Percentiles rank a stretch among this genome's conserved stretches.
Evolutionary conservation across 2,797 vertebrate species (phyloP).

Genomic region (Nannoperca obscura): DNA sequence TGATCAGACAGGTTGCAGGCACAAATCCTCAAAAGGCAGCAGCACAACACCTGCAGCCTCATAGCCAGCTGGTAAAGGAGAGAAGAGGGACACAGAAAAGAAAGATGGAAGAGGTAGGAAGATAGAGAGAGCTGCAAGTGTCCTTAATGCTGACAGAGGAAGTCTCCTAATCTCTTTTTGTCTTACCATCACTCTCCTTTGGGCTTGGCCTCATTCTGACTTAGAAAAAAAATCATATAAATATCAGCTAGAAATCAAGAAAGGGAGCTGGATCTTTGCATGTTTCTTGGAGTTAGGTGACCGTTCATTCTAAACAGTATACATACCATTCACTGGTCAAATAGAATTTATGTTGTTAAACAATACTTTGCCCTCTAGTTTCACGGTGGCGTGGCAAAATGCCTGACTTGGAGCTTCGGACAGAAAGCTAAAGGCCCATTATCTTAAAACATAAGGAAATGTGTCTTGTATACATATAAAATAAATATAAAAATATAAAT

Average conservation of each 20-base stretch:
- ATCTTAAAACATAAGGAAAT: no score
- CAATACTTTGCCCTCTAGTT: no score
- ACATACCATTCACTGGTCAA: no score
- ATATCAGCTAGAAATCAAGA: neutral
- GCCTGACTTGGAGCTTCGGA: no score
- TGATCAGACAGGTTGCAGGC: constrained; percentile 38
- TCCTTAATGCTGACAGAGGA: constrained; percentile 47
- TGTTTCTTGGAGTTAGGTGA: neutral
- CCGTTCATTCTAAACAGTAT: neutral
- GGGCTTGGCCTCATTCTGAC: constrained; percentile 44
- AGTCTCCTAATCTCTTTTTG: constrained; percentile 40
- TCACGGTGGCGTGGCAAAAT: no score
- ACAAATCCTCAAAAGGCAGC: constrained; percentile 47
- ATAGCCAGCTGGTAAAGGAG: constrained; percentile 37
- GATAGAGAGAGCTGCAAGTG: constrained; percentile 4
- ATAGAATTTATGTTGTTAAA: neutral
- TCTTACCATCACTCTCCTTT: constrained; percentile 29
- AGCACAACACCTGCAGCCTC: constrained; percentile 49
- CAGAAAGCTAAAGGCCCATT: no score
- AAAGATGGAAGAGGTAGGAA: neutral
- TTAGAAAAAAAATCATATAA: constrained; percentile 9
- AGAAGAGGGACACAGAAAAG: neutral
- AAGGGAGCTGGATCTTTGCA: neutral
- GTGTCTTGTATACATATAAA: no score
- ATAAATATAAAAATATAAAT: no score